phyloP scores from a whole-genome alignment of 2,113 vertebrate genomes.

The Neoarius graeffei region DNA sequence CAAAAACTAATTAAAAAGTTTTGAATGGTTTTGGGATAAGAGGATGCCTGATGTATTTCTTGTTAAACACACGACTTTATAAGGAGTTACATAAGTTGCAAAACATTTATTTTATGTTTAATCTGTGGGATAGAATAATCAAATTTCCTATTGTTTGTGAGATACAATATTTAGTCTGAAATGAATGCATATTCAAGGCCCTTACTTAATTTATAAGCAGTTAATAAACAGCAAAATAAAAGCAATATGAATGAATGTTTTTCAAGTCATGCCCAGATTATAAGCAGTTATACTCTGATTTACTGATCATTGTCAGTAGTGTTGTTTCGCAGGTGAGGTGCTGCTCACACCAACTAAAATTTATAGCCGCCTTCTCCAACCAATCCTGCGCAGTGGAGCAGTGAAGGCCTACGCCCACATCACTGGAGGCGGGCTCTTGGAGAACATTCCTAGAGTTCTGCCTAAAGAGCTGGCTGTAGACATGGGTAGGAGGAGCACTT shows the following conservation, averaged over 20 bases:
- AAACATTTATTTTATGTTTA: background rate
- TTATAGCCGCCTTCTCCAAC: constrained; percentile 86
- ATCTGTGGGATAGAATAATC: background rate
- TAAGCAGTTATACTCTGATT: background rate
- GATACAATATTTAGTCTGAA: background rate
- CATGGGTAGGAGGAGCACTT: constrained; percentile 73
- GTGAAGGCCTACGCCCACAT: constrained; percentile 93
- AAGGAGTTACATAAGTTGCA: background rate
- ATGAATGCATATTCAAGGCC: background rate
- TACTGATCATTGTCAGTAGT: background rate
- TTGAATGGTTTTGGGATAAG: background rate
- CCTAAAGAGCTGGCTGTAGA: constrained; percentile 78
- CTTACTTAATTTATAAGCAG: background rate
- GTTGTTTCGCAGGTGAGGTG: constrained; percentile 76
- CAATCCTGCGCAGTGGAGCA: constrained; percentile 80
- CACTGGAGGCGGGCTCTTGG: constrained; percentile 92
- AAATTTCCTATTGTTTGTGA: background rate
- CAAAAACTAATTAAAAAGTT: too few relatives aligned
- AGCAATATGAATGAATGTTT: background rate
- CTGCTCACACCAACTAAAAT: constrained; percentile 91
- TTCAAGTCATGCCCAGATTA: background rate
- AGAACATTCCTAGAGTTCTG: constrained; percentile 92
- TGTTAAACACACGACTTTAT: background rate
- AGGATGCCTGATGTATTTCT: background rate
- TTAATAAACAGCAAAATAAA: background rate